Evolutionary conservation across 2,888 invertebrate species (phyloP).

Genomic region (Atherix ibis): DNA sequence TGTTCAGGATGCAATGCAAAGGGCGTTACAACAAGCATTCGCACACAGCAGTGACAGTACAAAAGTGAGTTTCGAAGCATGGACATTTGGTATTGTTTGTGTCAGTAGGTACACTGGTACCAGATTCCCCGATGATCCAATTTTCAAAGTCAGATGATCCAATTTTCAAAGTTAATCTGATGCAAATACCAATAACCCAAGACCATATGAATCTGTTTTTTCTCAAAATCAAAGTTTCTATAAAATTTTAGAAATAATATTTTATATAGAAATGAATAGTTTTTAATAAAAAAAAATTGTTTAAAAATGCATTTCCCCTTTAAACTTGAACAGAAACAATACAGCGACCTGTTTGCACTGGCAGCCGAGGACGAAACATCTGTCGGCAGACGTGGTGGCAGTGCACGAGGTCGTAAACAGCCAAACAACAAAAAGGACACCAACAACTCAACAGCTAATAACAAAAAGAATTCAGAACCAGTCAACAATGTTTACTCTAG

Average conservation of each 20-base stretch:
- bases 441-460: conserved; percentile 31
- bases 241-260: too few species aligned
- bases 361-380: conserved; percentile 74
- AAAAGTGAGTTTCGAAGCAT: conserved; percentile 44
- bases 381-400: conserved; percentile 44
- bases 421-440: conserved; percentile 37
- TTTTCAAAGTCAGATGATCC: too few species aligned
- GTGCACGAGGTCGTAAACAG: conserved; percentile 43
- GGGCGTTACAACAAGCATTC: conserved; percentile 77
- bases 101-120: too few species aligned
- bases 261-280: too few species aligned
- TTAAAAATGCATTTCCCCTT: too few species aligned
- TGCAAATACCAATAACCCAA: too few species aligned
- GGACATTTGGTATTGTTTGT: too few species aligned
- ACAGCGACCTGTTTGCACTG: conserved; percentile 75
- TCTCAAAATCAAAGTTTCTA: too few species aligned
- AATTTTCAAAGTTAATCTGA: too few species aligned
- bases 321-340: conserved; percentile 58
- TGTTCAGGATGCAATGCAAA: conserved; percentile 79
- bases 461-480: conserved; percentile 33
- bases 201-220: too few species aligned
- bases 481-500: conserved; percentile 47
- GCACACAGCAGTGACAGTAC: conserved; percentile 75
- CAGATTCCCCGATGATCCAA: too few species aligned
- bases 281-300: background rate